These are phyloP conservation scores for Hypotaenidia philippensis DNA, from an alignment of 2,797 vertebrate species.

Conservation along the genomic window DNA sequence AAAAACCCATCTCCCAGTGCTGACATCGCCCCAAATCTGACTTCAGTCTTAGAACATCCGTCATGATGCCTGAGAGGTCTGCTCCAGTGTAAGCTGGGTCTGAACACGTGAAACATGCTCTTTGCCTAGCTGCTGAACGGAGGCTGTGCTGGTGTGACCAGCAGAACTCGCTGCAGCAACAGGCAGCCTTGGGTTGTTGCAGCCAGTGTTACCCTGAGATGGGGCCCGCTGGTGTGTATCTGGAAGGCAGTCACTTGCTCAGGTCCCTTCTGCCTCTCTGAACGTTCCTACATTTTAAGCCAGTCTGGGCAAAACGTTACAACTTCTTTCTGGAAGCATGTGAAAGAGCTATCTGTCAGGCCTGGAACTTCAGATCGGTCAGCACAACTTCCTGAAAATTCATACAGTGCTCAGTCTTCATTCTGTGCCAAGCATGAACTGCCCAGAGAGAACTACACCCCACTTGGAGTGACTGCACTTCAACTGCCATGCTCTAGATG, in stretches of 20 bases:
- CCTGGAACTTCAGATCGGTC: neutral
- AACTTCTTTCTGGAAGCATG: neutral
- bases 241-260: neutral
- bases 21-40: neutral
- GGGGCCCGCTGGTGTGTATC: neutral
- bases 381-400: neutral
- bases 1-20: neutral
- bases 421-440: neutral
- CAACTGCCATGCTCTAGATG: neutral
- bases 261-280: neutral
- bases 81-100: neutral
- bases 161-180: neutral
- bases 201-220: neutral
- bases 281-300: neutral
- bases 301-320: neutral
- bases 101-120: neutral
- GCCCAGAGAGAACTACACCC: neutral
- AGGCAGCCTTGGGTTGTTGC: rapidly evolving
- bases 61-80: neutral
- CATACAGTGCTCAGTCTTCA: neutral
- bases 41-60: neutral
- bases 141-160: neutral
- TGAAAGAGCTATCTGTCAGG: neutral
- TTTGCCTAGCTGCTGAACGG: neutral
- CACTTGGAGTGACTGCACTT: neutral